Conservation (phyloP, 2,113 vertebrate species). For the Scomber colias region DNA sequence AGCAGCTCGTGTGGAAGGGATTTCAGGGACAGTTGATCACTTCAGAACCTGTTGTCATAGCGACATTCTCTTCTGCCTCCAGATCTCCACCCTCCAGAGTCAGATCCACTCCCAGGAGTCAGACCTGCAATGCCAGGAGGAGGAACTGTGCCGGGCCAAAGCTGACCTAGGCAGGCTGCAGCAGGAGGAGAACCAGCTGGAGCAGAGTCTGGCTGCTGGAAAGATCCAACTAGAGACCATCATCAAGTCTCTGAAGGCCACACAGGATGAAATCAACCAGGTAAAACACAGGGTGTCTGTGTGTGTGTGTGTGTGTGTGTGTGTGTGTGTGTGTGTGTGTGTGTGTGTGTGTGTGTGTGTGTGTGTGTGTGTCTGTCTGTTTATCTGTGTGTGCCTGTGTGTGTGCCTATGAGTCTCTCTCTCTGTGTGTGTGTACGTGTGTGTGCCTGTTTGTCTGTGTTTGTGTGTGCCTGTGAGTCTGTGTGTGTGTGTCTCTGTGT, state of each 20-base stretch:
- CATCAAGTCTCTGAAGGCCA: conserved; percentile 95
- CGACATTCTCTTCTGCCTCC: background rate
- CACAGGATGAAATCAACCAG: conserved; percentile 98
- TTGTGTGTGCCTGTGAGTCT: too few species aligned
- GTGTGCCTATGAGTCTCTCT: too few species aligned
- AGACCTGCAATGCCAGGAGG: conserved; percentile 94
- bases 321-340: too few species aligned
- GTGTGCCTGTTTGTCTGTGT: too few species aligned
- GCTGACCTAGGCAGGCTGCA: conserved; percentile 91
- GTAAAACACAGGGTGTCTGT: conserved; percentile 72
- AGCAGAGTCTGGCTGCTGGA: conserved; percentile 96
- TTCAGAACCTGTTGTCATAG: background rate
- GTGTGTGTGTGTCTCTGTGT: too few species aligned
- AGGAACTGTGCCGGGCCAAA: conserved; percentile 93
- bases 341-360: too few species aligned
- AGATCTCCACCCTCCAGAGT: conserved; percentile 95
- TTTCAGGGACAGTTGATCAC: background rate
- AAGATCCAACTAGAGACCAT: conserved; percentile 96
- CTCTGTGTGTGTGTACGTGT: too few species aligned
- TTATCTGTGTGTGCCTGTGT: too few species aligned
- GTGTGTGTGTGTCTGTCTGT: too few species aligned
- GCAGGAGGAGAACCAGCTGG: conserved; percentile 95
- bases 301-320: background rate
- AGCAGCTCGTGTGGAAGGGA: too few species aligned
- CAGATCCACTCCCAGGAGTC: conserved; percentile 97